A percentile compares a stretch with the other conserved stretches of the same genome.
Evolutionary conservation across 30 jellyfish, hydroid and myxozoan species (phyloP).

Genomic region (Aurelia coerulea): DNA sequence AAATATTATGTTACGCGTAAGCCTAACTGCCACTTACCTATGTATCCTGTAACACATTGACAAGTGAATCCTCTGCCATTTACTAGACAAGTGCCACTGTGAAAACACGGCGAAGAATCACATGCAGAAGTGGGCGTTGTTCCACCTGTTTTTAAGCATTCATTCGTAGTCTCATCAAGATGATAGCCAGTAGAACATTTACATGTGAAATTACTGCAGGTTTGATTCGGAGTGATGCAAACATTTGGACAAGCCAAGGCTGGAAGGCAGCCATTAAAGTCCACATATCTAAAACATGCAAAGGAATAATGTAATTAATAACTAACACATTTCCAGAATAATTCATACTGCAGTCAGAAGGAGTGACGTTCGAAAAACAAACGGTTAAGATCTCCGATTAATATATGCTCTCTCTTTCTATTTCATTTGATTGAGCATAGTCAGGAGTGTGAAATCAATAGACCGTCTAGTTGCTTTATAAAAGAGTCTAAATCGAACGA

Average conservation of each 20-base stretch:
- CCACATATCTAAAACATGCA: constrained; percentile 18
- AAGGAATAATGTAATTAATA: not conserved
- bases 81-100: constrained; percentile 38
- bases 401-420: no score
- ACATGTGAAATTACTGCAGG: constrained; percentile 60
- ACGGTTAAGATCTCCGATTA: no score
- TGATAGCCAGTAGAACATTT: constrained; percentile 46
- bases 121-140: constrained; percentile 17
- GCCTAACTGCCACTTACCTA: constrained; percentile 12
- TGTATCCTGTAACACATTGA: constrained; percentile 46
- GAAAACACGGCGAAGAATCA: constrained; percentile 65
- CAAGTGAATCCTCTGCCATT: constrained; percentile 16
- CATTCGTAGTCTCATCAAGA: not conserved
- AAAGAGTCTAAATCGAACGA: no score
- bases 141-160: constrained; percentile 14
- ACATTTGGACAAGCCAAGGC: constrained; percentile 45
- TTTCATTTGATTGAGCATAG: no score
- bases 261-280: constrained; percentile 50
- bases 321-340: not conserved
- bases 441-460: no score
- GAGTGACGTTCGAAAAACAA: not conserved
- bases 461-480: no score
- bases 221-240: constrained; percentile 58
- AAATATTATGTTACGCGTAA: no score
- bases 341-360: not conserved